Evolutionary conservation across 2,797 vertebrate genomes (phyloP).

Genomic region (Luscinia megarhynchos): DNA sequence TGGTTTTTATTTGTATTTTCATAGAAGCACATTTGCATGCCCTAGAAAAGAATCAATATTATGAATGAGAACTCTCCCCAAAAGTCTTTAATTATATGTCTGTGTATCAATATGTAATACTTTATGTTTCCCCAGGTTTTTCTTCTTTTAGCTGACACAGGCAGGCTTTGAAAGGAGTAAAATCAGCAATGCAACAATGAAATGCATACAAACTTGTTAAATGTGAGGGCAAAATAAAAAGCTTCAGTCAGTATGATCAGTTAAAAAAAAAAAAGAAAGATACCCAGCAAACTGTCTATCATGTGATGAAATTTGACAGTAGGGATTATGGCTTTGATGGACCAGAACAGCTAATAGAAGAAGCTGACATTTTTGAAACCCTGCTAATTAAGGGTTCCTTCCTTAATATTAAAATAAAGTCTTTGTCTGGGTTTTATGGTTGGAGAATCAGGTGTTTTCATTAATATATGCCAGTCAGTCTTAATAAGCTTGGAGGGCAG

Average conservation of each 20-base stretch:
- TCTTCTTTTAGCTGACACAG: constrained; percentile 74
- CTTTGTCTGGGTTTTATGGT: constrained; percentile 87
- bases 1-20: constrained; percentile 70
- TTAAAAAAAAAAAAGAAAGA: constrained; percentile 39
- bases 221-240: constrained; percentile 80
- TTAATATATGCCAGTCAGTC: constrained; percentile 91
- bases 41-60: constrained; percentile 75
- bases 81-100: constrained; percentile 76
- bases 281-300: constrained; percentile 83
- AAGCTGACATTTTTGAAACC: constrained; percentile 89
- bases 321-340: constrained; percentile 88
- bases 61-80: constrained; percentile 68
- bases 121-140: constrained; percentile 70
- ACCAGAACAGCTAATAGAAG: constrained; percentile 88
- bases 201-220: constrained; percentile 79
- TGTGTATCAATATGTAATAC: constrained; percentile 79
- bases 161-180: constrained; percentile 74
- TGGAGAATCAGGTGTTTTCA: constrained; percentile 88
- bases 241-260: constrained; percentile 78
- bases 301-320: constrained; percentile 89
- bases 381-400: constrained; percentile 87
- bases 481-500: constrained; percentile 87
- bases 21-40: constrained; percentile 66
- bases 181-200: constrained; percentile 74
- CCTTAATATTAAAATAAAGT: constrained; percentile 89